phyloP scores from a whole-genome alignment of 2,113 vertebrate genomes.

The Antigone vipio region DNA sequence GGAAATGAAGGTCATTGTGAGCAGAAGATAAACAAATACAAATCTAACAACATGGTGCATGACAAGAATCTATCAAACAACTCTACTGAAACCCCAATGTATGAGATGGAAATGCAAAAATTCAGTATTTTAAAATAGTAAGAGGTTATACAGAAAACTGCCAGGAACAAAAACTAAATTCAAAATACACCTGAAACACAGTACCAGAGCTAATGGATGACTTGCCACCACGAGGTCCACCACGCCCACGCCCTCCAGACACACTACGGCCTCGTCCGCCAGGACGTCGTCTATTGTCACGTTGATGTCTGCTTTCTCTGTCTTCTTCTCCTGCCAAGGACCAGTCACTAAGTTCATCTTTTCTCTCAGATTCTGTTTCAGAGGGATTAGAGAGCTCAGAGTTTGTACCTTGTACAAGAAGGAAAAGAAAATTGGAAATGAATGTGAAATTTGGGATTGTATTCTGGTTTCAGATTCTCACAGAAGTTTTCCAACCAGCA shows the following conservation, averaged over 20 bases:
- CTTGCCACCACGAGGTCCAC: constrained; percentile 85
- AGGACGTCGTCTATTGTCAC: constrained; percentile 88
- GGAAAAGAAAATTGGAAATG: not conserved
- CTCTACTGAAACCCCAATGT: not conserved
- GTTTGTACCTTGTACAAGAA: constrained; percentile 85
- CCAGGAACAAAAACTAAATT: not conserved
- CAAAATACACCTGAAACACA: not conserved
- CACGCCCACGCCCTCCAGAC: constrained; percentile 84
- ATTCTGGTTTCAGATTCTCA: not conserved
- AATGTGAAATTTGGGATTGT: not conserved
- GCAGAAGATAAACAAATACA: not conserved
- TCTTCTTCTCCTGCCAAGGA: constrained; percentile 92
- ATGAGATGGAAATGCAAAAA: not conserved
- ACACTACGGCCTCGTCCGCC: constrained; percentile 85
- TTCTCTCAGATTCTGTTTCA: constrained; percentile 95
- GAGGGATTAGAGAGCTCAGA: constrained; percentile 96
- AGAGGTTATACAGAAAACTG: not conserved
- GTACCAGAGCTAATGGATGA: constrained; percentile 91
- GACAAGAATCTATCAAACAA: not conserved
- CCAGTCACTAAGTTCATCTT: constrained; percentile 97
- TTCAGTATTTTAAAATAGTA: not conserved
- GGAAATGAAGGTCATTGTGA: not conserved
- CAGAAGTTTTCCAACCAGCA: not conserved
- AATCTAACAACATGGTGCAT: fast-evolving
- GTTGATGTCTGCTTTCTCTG: constrained; percentile 81